These are phyloP conservation scores for Clistopyga incitator DNA, from an alignment of 2,888 invertebrate genomes.

Conservation along the genomic window DNA sequence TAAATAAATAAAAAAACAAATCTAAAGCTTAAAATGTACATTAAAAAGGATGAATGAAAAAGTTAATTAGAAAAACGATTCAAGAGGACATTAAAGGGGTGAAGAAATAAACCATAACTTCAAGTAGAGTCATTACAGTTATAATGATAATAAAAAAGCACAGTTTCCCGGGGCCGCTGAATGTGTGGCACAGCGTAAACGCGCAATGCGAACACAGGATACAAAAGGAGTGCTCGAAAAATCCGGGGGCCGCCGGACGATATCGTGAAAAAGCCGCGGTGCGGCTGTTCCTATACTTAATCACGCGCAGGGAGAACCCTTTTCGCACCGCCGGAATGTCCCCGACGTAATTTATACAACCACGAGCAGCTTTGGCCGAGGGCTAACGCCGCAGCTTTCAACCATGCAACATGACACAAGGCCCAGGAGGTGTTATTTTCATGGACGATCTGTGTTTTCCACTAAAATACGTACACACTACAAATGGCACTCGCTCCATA, in stretches of 20 bases:
- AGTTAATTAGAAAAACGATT: no score
- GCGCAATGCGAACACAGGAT: conserved; percentile 49
- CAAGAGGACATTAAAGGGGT: no score
- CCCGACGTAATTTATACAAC: conserved; percentile 73
- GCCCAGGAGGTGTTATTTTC: conserved; percentile 74
- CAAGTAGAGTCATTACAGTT: no score
- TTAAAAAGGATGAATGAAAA: no score
- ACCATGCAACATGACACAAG: conserved; percentile 70
- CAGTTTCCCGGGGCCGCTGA: not conserved
- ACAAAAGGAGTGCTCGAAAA: conserved; percentile 60
- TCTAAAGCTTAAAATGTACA: no score
- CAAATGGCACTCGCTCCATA: conserved; percentile 64
- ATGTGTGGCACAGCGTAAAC: not conserved
- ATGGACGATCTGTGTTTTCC: conserved; percentile 70
- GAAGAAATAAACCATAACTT: no score
- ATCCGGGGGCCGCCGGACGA: conserved; percentile 50
- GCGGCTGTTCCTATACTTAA: conserved; percentile 58
- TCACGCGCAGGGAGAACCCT: conserved; percentile 61
- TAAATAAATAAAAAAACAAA: no score
- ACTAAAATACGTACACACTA: conserved; percentile 38
- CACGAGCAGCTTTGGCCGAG: conserved; percentile 64
- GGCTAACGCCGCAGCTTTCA: conserved; percentile 44
- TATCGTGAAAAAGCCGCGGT: conserved; percentile 56
- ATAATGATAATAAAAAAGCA: not conserved
- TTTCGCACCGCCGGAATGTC: conserved; percentile 58